Base-by-base conservation (phyloP, 2,888 invertebrate genomes). In the Pachydiplax longipennis region DNA sequence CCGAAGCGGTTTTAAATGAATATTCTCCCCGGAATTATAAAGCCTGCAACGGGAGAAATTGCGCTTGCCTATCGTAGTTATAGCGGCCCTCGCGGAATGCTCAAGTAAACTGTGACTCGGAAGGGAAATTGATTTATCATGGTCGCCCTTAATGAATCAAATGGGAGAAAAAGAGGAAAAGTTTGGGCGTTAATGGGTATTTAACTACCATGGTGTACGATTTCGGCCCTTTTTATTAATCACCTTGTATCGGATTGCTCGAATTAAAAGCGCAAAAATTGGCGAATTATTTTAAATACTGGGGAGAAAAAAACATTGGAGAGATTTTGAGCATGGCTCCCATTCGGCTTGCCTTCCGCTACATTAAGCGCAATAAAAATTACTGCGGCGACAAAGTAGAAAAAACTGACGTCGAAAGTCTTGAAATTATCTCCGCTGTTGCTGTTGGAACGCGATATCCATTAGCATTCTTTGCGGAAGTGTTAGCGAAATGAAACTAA, bases 121-220 rank as follows among this genome's bases (percentile, higher is more conserved):
- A 40, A 37, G 31, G 37, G 37, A 87, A 65, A 48, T 61, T 87
- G 87, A 87, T 87, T 61, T 58, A 87, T 87, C 87, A 61, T 87
- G 58, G 53, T n/a, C 53, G 87, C 40, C 31, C 31, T 12, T 87
- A 87, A 87, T 87, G 87, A 87, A 87, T 61, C 65, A 37, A n/a
- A 87, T 61, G 22, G 37, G 35, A n/a, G 22, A 37, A 61, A 37
- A n/a, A 87, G 31, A 18, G 58, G 35, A n/a, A 37, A 37, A 61
- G 15, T 31, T 61, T 37, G 58, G 37, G 37, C 61, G n/a, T 35
- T 87, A 87, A 87, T 87, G 87, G 61, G 35, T 35, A 22, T 22
- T 35, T 53, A 22, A 31, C 22, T 35, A 37, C 58, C 37, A 18
- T 22, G 61, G 22, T 8, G 82, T 37, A 61, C 18, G 22, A 87